Conservation (phyloP, 2,888 invertebrate species). For the Acanthosoma haemorrhoidale region DNA sequence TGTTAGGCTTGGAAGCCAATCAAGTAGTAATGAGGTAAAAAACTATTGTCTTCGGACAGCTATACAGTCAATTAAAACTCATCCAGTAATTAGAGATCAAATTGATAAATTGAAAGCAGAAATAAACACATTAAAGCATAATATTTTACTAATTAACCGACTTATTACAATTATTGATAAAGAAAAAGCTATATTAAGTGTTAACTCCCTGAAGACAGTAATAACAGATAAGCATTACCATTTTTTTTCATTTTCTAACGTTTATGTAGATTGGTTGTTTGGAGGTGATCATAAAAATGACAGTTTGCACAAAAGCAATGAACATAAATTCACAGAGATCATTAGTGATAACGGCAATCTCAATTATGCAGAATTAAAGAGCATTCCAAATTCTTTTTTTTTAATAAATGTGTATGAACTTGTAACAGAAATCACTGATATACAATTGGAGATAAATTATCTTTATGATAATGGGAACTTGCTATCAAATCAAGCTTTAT, state of each 20-base stretch:
- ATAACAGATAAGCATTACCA: background rate
- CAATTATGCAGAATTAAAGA: background rate
- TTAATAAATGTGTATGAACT: background rate
- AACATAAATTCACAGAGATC: background rate
- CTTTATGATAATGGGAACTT: background rate
- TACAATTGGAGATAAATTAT: background rate
- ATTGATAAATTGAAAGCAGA: constrained; percentile 56
- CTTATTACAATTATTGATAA: background rate
- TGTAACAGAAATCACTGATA: background rate
- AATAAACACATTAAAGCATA: constrained; percentile 20
- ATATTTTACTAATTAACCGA: background rate
- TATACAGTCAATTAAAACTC: constrained; percentile 79
- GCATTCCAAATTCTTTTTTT: background rate
- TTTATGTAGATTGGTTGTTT: constrained; percentile 21
- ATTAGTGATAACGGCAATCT: background rate
- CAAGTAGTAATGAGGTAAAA: constrained; percentile 50
- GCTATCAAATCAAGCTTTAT: background rate
- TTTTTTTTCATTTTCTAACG: background rate
- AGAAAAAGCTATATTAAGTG: background rate
- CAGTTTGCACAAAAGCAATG: too few species aligned
- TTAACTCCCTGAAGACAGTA: background rate
- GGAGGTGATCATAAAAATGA: background rate
- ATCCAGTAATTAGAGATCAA: constrained; percentile 78
- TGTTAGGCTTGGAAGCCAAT: constrained; percentile 60
- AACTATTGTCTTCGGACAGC: background rate